Evolutionary conservation across 1,140 invertebrate species (phyloP), one percentile per base, ranked within the genome.

Genomic region (Papilio polyxenes): DNA sequence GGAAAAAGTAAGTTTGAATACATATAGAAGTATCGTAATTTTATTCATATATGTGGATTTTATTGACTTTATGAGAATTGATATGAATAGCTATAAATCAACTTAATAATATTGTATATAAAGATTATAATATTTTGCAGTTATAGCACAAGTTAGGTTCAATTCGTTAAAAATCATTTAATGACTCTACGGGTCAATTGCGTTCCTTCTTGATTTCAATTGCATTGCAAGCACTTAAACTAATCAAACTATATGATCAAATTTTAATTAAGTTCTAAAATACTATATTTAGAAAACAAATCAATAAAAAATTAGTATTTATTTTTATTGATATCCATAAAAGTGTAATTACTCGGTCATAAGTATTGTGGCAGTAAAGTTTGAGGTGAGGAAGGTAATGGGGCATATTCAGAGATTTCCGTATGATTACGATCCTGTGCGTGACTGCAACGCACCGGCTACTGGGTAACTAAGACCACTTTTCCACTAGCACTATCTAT

Each of bases 321-420:
- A 9, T 74, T 80, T 82, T 82, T 80, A 65, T 44, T 85, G 82
- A 83, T 83, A 74, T 85, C 23, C 51, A 75, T 83, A 81, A 78
- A 81, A 77, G 74, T n/a, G 80, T 81, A 74, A 80, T 48, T 65
- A 80, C 56, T 20, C 40, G 62, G 69, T 80, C 59, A 69, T 69
- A 80, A 80, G 59, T 65, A 80, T 80, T 49, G 78, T 44, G 62
- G 56, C 40, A 49, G 8, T 75, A 79, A 82, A 86, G 75, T 81
- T 82, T 49, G 62, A 79, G 82, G 80, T 59, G 80, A 80, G 37
- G 69, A 69, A 56, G 82, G 83, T 86, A 85, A 86, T 87, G 80
- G 82, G 83, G 83, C 31, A 86, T 83, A 85, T 87, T 86, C 83
- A 86, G 83, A 87, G 86, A 87, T 87, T 87, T 86, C 84, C 82